Base-by-base conservation (phyloP, 2,888 invertebrate genomes). In the Teleiodes luculella region DNA sequence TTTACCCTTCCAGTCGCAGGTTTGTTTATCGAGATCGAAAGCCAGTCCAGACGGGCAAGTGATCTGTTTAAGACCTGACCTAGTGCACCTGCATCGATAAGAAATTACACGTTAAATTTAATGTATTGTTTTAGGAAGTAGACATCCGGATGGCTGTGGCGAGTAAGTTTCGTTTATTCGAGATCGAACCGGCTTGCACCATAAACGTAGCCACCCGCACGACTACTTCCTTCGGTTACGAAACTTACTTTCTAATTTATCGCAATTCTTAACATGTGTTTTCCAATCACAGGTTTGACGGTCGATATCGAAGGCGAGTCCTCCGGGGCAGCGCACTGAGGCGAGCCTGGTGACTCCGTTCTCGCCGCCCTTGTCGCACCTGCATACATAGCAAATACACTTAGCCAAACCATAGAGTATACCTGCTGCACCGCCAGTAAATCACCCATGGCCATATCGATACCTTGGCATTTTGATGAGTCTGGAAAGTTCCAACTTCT, bases 1-100 rank as follows among this genome's bases (percentile, higher is more conserved):
- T 94, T 97, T 96, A 92, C 96, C 96, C 94, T 97, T 97, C 97
- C 97, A 97, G 94, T 97, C 97, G 92, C 97, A 97, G 89, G 97
- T 97, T 93, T 97, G 97, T 93, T 97, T 97, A 92, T 96, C 95
- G 92, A 97, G 94, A 94, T 97, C 97, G 94, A 97, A 97, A 92
- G 97, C 95, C 93, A 97, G 93, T 92, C 97, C 97, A 89, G 96
- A 96, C 88, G 97, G 97, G 92, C 97, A 97, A 91, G 96, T 96
- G 92, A 97, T 96, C 94, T 96, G 95, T 95, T 96, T 96, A 92
- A 96, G 94, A 93, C 96, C 96, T 92, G 96, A 95, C 92, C 94
- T 95, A 92, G 96, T 96, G 94, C 96, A 96, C 94, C 95, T 95
- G 92, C 78, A 89, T 91, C 90, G 88, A 89, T 83, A 90, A 92